A percentile compares a stretch with the other conserved stretches of the same genome.
phyloP scores from a whole-genome alignment of 1,140 invertebrate genomes.

The Brachionus rubens region DNA sequence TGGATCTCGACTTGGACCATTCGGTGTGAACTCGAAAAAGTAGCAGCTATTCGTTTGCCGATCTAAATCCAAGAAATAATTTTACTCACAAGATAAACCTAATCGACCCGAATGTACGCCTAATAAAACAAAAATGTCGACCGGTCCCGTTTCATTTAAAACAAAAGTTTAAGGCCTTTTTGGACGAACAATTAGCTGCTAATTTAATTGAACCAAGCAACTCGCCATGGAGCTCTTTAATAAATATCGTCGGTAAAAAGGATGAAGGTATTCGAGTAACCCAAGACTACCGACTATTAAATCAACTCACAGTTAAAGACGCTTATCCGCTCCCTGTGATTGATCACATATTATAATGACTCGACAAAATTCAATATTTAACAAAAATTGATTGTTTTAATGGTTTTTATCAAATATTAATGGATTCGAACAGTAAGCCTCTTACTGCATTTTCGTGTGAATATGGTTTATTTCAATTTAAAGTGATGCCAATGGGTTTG shows the following conservation, averaged over 20 bases:
- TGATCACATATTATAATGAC: background rate
- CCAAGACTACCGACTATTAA: constrained; percentile 23
- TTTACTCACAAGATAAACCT: background rate
- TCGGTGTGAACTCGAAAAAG: background rate
- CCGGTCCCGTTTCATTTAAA: no score
- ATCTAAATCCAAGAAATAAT: background rate
- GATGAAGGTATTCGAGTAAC: constrained; percentile 20
- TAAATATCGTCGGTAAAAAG: constrained; percentile 16
- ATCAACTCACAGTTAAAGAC: constrained; percentile 6
- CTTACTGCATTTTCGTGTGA: background rate
- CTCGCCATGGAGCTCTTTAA: background rate
- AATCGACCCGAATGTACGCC: no score
- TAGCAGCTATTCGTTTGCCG: background rate
- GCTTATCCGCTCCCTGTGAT: constrained; percentile 1
- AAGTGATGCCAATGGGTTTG: constrained; percentile 59
- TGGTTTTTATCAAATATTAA: constrained; percentile 16
- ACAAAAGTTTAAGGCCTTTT: no score
- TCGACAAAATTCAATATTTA: background rate
- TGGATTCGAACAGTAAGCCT: background rate
- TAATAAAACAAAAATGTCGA: no score
- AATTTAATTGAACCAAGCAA: constrained; percentile 28
- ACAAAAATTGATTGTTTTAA: background rate
- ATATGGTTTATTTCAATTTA: constrained; percentile 49
- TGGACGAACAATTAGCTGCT: background rate
- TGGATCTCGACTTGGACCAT: background rate